Evolutionary conservation across 2,113 vertebrate species (phyloP), one percentile per base, ranked within the genome.

Genomic region (Engystomops pustulosus): DNA sequence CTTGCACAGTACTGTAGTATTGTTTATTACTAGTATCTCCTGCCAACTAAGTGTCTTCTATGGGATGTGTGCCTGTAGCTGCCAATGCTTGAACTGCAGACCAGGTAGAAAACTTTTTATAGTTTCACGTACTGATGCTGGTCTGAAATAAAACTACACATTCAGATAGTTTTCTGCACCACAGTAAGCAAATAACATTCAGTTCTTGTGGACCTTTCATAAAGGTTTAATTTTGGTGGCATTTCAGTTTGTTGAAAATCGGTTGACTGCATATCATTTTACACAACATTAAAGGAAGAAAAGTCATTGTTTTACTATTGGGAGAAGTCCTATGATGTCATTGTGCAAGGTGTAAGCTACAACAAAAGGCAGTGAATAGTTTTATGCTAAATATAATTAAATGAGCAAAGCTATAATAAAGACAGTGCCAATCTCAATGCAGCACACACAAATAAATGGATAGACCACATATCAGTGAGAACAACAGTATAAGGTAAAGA

Each of bases 351-450:
- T 36, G 11, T 36, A 67, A 34, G 76, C 18, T 62, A 25, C n/a
- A 68, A 80, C 25, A 69, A 30, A 58, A 69, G 79, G 45, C 45
- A 80, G 79, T 69, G 41, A 69, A 51, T 23, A 20, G 60, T 49
- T 47, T 45, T 20, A 23, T 68, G 30, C 23, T 44, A 49, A 23
- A 47, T 80, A 80, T 67, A 80, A 44, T 18, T 6, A 4, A 10
- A 51, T 80, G 44, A 14, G 30, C 27, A 68, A 12, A 41, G 27
- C 65, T 45, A 80, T 20, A 34, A 67, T 45, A 0, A 44, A 80
- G 60, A 51, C 23, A n/a, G 9, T 30, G n/a, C 49, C 23, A 58
- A 44, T 38, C 10, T 79, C 51, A 58, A 49, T 32, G 25, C 18
- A 36, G 12, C 20, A 23, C 25, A 23, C 25, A 23, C 27, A n/a